Evolutionary conservation across 2,888 invertebrate genomes (phyloP), one percentile per base, ranked within the genome.

Genomic region (Hypolimnas misippus): DNA sequence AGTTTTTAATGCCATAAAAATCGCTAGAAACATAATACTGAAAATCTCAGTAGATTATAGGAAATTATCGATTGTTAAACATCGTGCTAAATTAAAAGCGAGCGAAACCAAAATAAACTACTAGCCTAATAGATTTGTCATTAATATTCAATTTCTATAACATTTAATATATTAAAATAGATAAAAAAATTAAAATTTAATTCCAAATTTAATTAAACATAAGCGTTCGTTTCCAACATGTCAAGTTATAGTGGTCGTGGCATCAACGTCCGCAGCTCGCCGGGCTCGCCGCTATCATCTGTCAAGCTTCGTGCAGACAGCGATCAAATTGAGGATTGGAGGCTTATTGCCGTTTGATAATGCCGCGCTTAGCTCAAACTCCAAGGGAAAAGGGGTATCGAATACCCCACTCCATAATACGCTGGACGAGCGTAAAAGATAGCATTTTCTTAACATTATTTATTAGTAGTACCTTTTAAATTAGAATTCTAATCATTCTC

Each of bases 321-420:
- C 83, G 76, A 82, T 85, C 82, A 82, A 83, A 83, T 81, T 77
- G 82, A 76, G 82, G 81, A 82, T 83, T 74, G 74, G 69, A 69
- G 73, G 67, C 82, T 82, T 84, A 84, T 78, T 79, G 79, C 76
- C 75, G 72, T 79, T 68, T 65, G 67, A 68, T 68, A 68, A 68
- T 63, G 63, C 65, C 60, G 31, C 51, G 57, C 57, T 67, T 62
- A 67, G 49, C 50, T 60, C 57, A 54, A 58, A 53, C 59, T 57
- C 50, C 35, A 53, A n/a, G 19, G 8, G 17, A 25, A 44, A 49
- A 57, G 57, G 57, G 44, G 46, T 60, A 55, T 53, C 21, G 16
- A 29, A 44, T 33, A 16, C 14, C 16, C 21, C 25, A 21, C 8
- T 40, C 57, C 40, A 35, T 58, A 42, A 14, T 16, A 44, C 17